A percentile compares a stretch with the other conserved stretches of the same genome.
phyloP scores from a whole-genome alignment of 2,113 vertebrate species.

The Burhinus bistriatus region DNA sequence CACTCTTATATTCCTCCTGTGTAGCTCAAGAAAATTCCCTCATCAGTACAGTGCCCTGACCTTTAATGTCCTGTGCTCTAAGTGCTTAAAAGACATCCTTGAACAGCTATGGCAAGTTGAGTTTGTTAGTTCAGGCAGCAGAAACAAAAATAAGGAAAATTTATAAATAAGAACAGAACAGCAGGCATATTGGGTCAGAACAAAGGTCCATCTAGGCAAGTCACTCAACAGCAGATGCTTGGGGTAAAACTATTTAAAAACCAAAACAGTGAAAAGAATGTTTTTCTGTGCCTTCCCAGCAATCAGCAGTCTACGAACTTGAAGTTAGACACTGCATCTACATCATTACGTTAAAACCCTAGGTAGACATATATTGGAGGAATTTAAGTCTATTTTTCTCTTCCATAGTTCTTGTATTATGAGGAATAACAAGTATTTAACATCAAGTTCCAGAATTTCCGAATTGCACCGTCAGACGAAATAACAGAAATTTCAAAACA shows the following conservation, averaged over 20 bases:
- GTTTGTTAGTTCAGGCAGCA: conserved; percentile 38
- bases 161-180: neutral
- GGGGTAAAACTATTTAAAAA: neutral
- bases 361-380: neutral
- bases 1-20: conserved; percentile 95
- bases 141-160: neutral
- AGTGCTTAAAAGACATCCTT: conserved; percentile 16
- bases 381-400: neutral
- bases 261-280: neutral
- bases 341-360: neutral
- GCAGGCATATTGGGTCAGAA: neutral
- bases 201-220: neutral
- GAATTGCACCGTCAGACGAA: neutral
- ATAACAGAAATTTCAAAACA: neutral
- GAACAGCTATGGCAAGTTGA: neutral
- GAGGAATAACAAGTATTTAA: neutral
- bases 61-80: neutral
- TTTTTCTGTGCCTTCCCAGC: neutral
- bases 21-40: conserved; percentile 47
- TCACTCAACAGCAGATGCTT: neutral
- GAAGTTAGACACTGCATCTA: neutral
- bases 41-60: conserved; percentile 24
- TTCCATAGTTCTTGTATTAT: neutral
- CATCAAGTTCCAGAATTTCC: neutral
- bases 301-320: neutral